These are phyloP conservation scores for Slavum lentiscoides DNA, from an alignment of 2,888 invertebrate species.

Conservation along the genomic window DNA sequence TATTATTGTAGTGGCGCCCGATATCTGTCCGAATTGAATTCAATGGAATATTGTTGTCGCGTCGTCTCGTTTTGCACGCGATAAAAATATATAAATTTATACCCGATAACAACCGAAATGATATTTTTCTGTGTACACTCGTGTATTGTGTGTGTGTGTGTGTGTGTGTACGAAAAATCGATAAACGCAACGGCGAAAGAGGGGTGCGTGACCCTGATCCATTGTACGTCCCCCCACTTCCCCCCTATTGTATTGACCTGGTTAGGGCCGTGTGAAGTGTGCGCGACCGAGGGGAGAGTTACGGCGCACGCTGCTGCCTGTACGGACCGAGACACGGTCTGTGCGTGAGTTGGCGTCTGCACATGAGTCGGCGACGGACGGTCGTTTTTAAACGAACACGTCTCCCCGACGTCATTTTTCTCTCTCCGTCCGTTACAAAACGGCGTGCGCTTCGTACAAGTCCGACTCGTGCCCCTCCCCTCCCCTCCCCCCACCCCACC, in stretches of 20 bases:
- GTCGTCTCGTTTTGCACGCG: no score
- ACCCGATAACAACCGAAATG: no score
- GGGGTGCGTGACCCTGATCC: conserved; percentile 48
- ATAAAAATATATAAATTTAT: no score
- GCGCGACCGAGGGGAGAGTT: neutral
- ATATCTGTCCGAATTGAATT: no score
- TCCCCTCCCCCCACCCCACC: no score
- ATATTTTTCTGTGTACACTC: neutral
- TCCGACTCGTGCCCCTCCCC: no score
- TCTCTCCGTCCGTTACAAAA: no score
- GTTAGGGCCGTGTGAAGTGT: conserved; percentile 40
- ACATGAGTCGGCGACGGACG: conserved; percentile 13
- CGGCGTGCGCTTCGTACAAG: no score
- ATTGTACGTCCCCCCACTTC: conserved; percentile 13
- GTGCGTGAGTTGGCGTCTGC: neutral
- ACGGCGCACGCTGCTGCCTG: neutral
- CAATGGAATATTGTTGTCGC: no score
- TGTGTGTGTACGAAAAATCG: neutral
- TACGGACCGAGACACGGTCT: neutral
- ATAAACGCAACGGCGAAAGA: neutral
- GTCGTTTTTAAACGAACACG: conserved; percentile 10
- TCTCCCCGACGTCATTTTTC: no score
- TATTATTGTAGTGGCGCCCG: no score
- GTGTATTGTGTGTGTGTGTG: neutral
- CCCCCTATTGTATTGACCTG: conserved; percentile 46